A percentile compares a stretch with the other conserved stretches of the same genome.
Conservation (phyloP, 2,797 vertebrate species). For the Toxotes lorentzi region DNA sequence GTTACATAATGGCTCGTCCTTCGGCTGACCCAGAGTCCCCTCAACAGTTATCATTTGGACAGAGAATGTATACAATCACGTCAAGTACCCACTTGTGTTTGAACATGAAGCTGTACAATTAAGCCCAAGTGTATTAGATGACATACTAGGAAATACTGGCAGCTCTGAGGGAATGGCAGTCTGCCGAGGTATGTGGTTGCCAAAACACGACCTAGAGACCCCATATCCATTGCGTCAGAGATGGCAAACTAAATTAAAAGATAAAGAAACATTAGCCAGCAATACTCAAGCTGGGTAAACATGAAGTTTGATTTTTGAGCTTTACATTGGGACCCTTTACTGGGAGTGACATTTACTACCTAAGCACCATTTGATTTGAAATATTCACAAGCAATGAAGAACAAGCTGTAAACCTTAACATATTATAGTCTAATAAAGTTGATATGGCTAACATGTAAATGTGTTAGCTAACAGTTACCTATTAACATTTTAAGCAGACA, state of each 20-base stretch:
- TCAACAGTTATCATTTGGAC: neutral
- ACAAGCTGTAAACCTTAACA: too few species aligned
- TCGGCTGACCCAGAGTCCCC: neutral
- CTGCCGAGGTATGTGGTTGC: neutral
- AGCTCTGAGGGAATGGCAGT: neutral
- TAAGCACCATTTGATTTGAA: neutral
- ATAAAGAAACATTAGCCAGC: neutral
- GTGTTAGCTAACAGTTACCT: too few species aligned
- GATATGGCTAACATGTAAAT: too few species aligned
- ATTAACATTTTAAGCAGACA: too few species aligned
- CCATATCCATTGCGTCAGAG: neutral
- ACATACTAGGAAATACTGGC: neutral
- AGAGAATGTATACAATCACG: neutral
- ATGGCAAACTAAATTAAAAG: neutral
- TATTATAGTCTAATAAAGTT: too few species aligned
- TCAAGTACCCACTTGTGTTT: neutral
- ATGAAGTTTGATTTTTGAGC: neutral
- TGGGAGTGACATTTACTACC: neutral
- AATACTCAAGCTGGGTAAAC: neutral
- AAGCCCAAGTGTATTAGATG: slow-evolving; percentile 1
- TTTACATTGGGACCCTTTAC: neutral
- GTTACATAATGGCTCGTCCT: neutral
- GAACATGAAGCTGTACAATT: neutral
- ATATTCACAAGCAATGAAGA: neutral
- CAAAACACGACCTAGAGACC: neutral